A percentile compares a stretch with the other conserved stretches of the same genome.
phyloP scores from a whole-genome alignment of 1,140 invertebrate species.

The Stegodyphus dumicola region DNA sequence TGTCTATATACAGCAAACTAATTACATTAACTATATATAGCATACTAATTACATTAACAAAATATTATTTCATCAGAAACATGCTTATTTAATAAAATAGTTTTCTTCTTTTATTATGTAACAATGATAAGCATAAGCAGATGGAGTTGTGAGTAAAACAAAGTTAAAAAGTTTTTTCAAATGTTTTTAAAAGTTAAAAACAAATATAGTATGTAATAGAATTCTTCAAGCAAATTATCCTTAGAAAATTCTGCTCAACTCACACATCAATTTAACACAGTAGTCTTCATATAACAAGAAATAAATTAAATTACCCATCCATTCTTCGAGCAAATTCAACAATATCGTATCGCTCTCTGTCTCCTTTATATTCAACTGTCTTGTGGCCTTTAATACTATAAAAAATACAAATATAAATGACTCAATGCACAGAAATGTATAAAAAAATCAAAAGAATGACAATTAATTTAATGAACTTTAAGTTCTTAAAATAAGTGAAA shows the following conservation, averaged over 20 bases:
- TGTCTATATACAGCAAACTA: too few relatives aligned
- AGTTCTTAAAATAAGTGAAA: background rate
- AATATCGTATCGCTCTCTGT: constrained; percentile 90
- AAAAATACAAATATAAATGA: constrained; percentile 62
- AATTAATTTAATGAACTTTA: too few relatives aligned
- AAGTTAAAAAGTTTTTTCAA: too few relatives aligned
- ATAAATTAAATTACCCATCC: constrained; percentile 72
- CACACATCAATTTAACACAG: background rate
- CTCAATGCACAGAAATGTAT: background rate
- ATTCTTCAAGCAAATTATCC: background rate
- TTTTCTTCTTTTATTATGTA: background rate
- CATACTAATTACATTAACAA: too few relatives aligned
- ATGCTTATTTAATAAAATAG: too few relatives aligned
- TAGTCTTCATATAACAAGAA: background rate
- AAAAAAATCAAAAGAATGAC: background rate
- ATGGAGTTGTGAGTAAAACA: too few relatives aligned
- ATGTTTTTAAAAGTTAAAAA: too few relatives aligned
- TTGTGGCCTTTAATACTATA: constrained; percentile 86
- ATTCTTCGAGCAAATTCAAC: constrained; percentile 92
- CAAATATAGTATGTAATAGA: too few relatives aligned
- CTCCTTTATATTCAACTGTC: constrained; percentile 85
- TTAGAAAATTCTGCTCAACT: background rate
- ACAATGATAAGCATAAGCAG: background rate
- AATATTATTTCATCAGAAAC: too few relatives aligned
- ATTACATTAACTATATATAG: too few relatives aligned